Base-by-base conservation (phyloP, 2,113 vertebrate species). In the Elachura formosa region DNA sequence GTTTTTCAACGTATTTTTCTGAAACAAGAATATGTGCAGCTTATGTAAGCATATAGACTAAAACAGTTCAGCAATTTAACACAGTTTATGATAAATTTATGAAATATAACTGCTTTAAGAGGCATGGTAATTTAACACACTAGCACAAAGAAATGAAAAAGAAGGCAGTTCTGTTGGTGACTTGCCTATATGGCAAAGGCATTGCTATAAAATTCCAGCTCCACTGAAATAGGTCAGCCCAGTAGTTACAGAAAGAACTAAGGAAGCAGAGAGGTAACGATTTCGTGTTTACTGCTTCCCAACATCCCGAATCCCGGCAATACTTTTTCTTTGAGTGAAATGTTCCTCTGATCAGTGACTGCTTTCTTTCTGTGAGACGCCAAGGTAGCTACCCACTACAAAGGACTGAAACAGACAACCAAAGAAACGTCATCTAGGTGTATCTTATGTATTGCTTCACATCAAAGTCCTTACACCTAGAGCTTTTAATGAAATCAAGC, bases 1-100 rank as follows among this genome's bases (percentile, higher is more conserved):
- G 98, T 94, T 99, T 99, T 96, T 99, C 99, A 92, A 99, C 97
- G 12, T 99, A 99, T 89, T 98, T 99, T 96, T 99, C 99, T 99
- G 96, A 87, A 96, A 94, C n/a, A 71, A 91, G 52, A 94, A n/a
- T 21, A 80, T 19, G 31, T 49, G 6, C 45, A 48, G 40, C 18
- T 56, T 77, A 41, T 5, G 25, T 43, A 92, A 46, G 54, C 16
- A 48, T 6, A 51, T 2, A 36, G 34, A 74, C 22, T 8, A 62
- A 92, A 90, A 76, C 0, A 11, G 9, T 22, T 9, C 26, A 59
- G 17, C 28, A 87, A 58, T 52, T 86, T 48, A 92, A 52, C 33
- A 62, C 20, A 71, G 84, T 6, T 18, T 51, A 45, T 1, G 5
- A 18, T 36, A 38, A 72, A 84, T 29, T 64, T 13, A 71, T 36